Conservation (phyloP, 2,888 invertebrate species). For the Yponomeuta malinellus region DNA sequence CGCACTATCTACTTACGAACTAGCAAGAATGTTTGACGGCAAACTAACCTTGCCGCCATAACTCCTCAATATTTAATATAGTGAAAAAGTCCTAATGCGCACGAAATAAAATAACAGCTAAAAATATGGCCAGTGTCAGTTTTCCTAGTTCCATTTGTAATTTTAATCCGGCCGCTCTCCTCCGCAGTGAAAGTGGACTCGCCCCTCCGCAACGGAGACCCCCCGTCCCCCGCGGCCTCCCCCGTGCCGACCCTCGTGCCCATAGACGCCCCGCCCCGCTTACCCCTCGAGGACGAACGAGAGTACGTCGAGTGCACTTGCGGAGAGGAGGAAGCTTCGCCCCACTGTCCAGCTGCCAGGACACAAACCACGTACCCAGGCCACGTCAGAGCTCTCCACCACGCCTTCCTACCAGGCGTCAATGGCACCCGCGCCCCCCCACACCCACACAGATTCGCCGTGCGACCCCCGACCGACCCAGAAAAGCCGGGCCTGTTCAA, state of each 20-base stretch:
- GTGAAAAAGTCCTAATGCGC: no score
- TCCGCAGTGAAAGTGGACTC: constrained; percentile 45
- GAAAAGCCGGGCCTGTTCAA: constrained; percentile 52
- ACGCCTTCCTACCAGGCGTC: constrained; percentile 72
- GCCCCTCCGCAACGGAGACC: constrained; percentile 55
- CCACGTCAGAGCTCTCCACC: constrained; percentile 73
- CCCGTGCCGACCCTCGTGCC: constrained; percentile 19
- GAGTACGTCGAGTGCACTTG: constrained; percentile 49
- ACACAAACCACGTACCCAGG: constrained; percentile 55
- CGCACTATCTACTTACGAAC: no score
- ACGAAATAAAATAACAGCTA: no score
- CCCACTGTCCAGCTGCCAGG: constrained; percentile 57
- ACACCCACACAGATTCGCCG: constrained; percentile 55
- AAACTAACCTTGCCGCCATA: no score
- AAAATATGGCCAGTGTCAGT: no score
- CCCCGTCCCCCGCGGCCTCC: constrained; percentile 18
- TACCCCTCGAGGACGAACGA: constrained; percentile 50
- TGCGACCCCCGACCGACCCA: constrained; percentile 42
- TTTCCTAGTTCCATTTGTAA: no score
- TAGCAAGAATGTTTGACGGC: no score
- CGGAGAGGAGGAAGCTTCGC: constrained; percentile 32
- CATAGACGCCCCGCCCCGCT: constrained; percentile 26
- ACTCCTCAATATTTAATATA: no score
- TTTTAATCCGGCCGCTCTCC: neutral
- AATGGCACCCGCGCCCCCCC: constrained; percentile 75